A percentile compares a stretch with the other conserved stretches of the same genome.
Evolutionary conservation across 2,797 vertebrate genomes (phyloP).

Genomic region (Lagodon rhomboides): DNA sequence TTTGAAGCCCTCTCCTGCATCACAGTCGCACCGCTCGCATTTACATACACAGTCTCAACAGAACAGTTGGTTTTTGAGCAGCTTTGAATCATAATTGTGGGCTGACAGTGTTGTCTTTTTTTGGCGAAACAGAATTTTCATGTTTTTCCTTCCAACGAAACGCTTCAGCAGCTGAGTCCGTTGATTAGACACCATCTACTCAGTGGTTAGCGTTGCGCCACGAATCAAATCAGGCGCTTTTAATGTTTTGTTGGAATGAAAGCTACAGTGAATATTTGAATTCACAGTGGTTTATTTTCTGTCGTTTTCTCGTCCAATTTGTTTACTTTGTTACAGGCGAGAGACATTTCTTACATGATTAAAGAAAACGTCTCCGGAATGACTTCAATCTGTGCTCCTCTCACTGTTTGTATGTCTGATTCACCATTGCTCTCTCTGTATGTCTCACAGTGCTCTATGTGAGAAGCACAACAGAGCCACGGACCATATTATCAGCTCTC

Average conservation of each 20-base stretch:
- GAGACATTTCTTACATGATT: neutral
- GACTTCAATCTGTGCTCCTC: neutral
- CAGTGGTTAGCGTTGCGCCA: slow-evolving; percentile 15
- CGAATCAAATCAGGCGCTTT: slow-evolving; percentile 16
- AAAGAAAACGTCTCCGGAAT: slow-evolving; percentile 11
- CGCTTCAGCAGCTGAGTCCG: slow-evolving; percentile 36
- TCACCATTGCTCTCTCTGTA: neutral
- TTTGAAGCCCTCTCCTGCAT: neutral
- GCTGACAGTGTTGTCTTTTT: slow-evolving; percentile 6
- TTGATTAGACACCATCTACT: slow-evolving; percentile 32
- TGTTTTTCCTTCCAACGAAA: slow-evolving; percentile 43
- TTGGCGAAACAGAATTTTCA: slow-evolving; percentile 16
- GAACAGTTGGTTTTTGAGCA: slow-evolving; percentile 2
- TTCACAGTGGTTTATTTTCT: neutral
- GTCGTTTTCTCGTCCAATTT: neutral
- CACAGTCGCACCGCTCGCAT: neutral
- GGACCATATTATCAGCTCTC: neutral
- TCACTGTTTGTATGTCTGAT: neutral
- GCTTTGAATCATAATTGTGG: slow-evolving; percentile 26
- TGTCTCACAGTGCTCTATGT: neutral
- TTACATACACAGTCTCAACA: neutral
- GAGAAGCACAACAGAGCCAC: slow-evolving; percentile 1
- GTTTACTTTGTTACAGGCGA: neutral
- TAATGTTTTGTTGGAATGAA: slow-evolving; percentile 10
- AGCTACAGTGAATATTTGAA: neutral